Evolutionary conservation across 2,888 invertebrate species (phyloP).

Genomic region (Macrosiphum euphorbiae): DNA sequence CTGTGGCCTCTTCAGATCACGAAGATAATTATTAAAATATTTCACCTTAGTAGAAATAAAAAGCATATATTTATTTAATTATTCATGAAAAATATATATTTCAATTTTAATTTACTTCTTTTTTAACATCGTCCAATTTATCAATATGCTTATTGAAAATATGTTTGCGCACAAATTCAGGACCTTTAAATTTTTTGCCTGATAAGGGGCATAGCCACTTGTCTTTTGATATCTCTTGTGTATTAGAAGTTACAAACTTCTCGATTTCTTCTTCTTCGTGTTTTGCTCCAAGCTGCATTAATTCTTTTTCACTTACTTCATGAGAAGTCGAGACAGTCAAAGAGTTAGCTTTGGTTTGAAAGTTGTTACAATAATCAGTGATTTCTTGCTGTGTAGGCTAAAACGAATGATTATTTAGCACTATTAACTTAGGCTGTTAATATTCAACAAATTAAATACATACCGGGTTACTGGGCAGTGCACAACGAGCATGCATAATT

Average conservation of each 20-base stretch:
- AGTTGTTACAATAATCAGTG: conserved; percentile 81
- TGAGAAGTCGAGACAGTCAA: conserved; percentile 85
- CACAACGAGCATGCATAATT: conserved; percentile 96
- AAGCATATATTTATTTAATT: neutral
- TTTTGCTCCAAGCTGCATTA: conserved; percentile 87
- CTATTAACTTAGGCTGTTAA: neutral
- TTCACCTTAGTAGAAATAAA: conserved; percentile 74
- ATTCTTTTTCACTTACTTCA: conserved; percentile 79
- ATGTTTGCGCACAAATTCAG: conserved; percentile 98
- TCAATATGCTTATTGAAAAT: conserved; percentile 97
- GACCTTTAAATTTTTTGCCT: conserved; percentile 98
- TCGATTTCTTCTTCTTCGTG: conserved; percentile 84
- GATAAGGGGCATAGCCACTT: conserved; percentile 99
- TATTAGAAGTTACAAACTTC: conserved; percentile 95
- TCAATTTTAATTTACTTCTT: conserved; percentile 77
- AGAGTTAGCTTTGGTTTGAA: conserved; percentile 92
- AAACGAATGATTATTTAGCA: conserved; percentile 66
- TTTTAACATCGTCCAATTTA: conserved; percentile 96
- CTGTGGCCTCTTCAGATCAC: conserved; percentile 94
- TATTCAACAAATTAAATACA: conserved; percentile 58
- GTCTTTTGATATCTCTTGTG: conserved; percentile 96
- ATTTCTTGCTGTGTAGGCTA: conserved; percentile 80
- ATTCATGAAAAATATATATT: neutral
- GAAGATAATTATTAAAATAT: conserved; percentile 96
- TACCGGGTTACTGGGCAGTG: conserved; percentile 86